phyloP scores from a whole-genome alignment of 2,113 vertebrate genomes.

The Myrmecobius fasciatus region DNA sequence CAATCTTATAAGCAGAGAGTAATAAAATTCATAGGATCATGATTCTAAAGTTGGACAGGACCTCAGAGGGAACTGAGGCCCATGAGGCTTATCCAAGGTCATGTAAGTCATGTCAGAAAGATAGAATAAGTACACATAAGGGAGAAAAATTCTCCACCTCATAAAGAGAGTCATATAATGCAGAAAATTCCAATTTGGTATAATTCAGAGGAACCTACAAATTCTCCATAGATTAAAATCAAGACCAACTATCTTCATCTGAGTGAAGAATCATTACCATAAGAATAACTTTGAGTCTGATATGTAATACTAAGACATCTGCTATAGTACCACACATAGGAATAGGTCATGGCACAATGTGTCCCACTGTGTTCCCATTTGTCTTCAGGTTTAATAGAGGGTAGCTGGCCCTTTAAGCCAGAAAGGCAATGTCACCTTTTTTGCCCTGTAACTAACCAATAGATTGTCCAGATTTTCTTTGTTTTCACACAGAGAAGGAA shows the following conservation, averaged over 20 bases:
- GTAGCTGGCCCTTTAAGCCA: constrained; percentile 26
- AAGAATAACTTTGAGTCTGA: background rate
- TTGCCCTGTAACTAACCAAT: constrained; percentile 20
- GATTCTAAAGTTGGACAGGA: background rate
- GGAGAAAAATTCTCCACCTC: background rate
- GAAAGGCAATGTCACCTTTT: constrained; percentile 20
- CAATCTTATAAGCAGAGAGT: background rate
- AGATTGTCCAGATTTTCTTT: background rate
- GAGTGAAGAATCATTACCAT: background rate
- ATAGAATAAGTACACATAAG: background rate
- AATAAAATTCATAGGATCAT: background rate
- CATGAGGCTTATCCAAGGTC: background rate
- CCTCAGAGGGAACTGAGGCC: background rate
- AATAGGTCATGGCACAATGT: background rate
- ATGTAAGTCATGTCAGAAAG: background rate
- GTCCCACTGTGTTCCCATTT: constrained; percentile 24
- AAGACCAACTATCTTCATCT: background rate
- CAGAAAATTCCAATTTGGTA: background rate
- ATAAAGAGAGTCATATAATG: background rate
- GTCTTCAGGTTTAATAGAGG: constrained; percentile 18
- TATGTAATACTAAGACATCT: background rate
- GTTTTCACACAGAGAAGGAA: background rate
- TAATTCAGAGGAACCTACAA: background rate
- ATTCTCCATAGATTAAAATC: background rate
- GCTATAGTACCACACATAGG: background rate